These are phyloP conservation scores for Pyrgus malvae DNA, from an alignment of 2,888 invertebrate species.

Conservation along the genomic window DNA sequence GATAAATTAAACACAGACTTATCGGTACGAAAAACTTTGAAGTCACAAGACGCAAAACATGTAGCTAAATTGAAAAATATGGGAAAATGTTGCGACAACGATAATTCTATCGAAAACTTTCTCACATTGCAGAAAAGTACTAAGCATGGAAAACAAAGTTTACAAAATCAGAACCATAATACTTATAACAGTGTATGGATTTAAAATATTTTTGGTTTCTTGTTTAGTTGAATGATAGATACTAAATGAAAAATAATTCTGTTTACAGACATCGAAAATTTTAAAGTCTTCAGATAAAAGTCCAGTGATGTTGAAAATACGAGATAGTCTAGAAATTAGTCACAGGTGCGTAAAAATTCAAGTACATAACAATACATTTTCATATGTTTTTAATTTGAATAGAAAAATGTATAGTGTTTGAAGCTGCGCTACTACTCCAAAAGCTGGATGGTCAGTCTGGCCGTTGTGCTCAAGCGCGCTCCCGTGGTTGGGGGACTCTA, in stretches of 20 bases:
- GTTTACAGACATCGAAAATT: no score
- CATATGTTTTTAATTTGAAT: no score
- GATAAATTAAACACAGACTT: constrained; percentile 48
- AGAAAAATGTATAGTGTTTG: no score
- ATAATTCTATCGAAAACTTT: constrained; percentile 40
- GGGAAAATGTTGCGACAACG: constrained; percentile 8
- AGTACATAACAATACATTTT: no score
- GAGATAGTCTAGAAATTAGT: constrained; percentile 65
- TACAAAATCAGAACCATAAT: neutral
- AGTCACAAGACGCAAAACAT: constrained; percentile 29
- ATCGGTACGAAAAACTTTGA: constrained; percentile 47
- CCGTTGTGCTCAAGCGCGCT: no score
- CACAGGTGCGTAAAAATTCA: constrained; percentile 61
- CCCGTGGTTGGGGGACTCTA: no score
- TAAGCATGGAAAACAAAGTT: neutral
- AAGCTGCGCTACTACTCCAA: no score
- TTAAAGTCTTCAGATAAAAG: no score
- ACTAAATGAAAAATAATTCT: constrained; percentile 4
- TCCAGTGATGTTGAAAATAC: constrained; percentile 47
- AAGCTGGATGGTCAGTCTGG: no score
- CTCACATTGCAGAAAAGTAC: constrained; percentile 34
- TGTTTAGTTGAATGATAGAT: neutral
- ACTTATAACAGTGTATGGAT: neutral
- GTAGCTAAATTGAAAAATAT: constrained; percentile 8
- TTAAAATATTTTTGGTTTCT: neutral